Evolutionary conservation across 1,140 invertebrate species (phyloP).

Genomic region (Musca domestica): DNA sequence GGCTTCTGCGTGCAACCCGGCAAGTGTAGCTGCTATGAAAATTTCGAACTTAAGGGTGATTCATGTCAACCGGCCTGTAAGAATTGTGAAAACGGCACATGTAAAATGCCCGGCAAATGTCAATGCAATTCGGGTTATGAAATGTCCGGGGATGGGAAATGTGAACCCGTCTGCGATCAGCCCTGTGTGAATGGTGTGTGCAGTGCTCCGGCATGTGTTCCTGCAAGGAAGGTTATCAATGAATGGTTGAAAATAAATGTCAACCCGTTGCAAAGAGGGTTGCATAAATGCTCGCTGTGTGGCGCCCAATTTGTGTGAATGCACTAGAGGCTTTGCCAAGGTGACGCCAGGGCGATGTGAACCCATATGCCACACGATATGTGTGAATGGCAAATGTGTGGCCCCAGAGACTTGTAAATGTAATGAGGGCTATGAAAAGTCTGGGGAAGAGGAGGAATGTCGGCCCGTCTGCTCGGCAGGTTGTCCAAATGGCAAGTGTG

Average conservation of each 20-base stretch:
- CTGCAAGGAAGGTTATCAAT: conserved; percentile 12
- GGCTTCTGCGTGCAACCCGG: conserved; percentile 54
- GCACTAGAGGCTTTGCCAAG: conserved; percentile 58
- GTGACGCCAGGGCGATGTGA: conserved; percentile 38
- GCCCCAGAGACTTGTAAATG: conserved; percentile 59
- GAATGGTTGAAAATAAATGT: neutral
- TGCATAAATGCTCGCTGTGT: conserved; percentile 42
- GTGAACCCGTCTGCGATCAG: conserved; percentile 41
- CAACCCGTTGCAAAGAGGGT: conserved; percentile 49
- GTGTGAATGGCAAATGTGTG: conserved; percentile 54
- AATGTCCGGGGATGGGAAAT: conserved; percentile 41
- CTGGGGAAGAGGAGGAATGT: neutral
- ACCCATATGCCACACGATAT: conserved; percentile 36
- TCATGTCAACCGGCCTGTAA: conserved; percentile 15
- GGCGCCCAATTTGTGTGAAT: conserved; percentile 28
- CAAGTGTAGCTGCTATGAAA: neutral
- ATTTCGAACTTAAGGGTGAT: neutral
- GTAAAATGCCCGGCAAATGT: conserved; percentile 56
- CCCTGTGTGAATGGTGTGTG: conserved; percentile 59
- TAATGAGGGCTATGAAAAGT: conserved; percentile 56
- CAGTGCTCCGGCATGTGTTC: conserved; percentile 32
- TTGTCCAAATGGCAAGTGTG: conserved; percentile 49
- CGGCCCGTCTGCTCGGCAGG: neutral
- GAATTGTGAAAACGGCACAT: conserved; percentile 47
- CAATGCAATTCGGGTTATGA: conserved; percentile 62